Conservation (phyloP, 2,113 vertebrate species). For the Chionodraco myersi region DNA sequence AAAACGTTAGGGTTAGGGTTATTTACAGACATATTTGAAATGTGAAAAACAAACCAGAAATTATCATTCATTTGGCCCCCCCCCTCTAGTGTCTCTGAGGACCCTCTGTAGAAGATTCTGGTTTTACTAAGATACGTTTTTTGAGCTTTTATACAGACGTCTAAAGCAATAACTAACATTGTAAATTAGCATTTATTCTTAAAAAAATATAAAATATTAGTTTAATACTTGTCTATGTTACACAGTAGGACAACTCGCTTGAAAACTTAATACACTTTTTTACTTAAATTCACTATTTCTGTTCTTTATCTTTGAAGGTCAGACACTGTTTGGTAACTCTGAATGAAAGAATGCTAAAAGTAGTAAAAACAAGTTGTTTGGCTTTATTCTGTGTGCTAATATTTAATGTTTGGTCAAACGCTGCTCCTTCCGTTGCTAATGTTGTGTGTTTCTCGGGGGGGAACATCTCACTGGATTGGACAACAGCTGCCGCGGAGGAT, state of each 20-base stretch:
- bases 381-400: slow-evolving; percentile 17
- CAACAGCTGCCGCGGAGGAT: slow-evolving; percentile 59
- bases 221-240: neutral
- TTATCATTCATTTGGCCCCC: too few relatives aligned
- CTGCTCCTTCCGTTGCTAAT: slow-evolving; percentile 33
- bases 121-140: too few relatives aligned
- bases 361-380: neutral
- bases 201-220: neutral
- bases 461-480: slow-evolving; percentile 42
- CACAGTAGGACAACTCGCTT: neutral
- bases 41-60: too few relatives aligned
- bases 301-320: neutral
- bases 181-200: too few relatives aligned
- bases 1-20: too few relatives aligned
- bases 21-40: too few relatives aligned
- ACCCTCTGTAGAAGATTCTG: too few relatives aligned
- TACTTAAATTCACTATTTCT: neutral
- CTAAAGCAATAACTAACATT: too few relatives aligned
- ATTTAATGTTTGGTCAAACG: slow-evolving; percentile 21
- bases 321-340: neutral
- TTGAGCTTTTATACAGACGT: too few relatives aligned
- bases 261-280: neutral
- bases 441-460: slow-evolving; percentile 31
- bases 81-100: too few relatives aligned
- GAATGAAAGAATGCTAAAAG: too few relatives aligned